These are phyloP conservation scores for Sinocyclocheilus maitianheensis DNA, from an alignment of 2,113 vertebrate genomes.

Conservation along the genomic window DNA sequence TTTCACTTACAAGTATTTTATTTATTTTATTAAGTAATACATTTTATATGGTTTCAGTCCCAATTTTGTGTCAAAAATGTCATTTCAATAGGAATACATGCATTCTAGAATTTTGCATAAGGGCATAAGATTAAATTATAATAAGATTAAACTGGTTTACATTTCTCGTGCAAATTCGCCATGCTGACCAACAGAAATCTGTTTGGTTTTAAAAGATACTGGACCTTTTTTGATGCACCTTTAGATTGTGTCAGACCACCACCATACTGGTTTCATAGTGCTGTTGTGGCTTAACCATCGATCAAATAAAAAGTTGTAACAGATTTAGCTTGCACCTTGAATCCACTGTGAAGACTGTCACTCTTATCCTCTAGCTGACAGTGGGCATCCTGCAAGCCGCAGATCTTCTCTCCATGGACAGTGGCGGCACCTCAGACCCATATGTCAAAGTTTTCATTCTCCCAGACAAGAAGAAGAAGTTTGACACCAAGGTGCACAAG, in stretches of 20 bases:
- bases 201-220: background rate
- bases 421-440: constrained; percentile 94
- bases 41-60: too few species aligned
- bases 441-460: constrained; percentile 96
- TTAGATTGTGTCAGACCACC: too few species aligned
- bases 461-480: constrained; percentile 98
- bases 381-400: constrained; percentile 96
- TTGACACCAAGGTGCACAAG: constrained; percentile 96
- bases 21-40: too few species aligned
- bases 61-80: too few species aligned
- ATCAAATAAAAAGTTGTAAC: background rate
- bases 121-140: too few species aligned
- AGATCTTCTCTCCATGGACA: constrained; percentile 93
- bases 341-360: background rate
- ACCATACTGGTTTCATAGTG: too few species aligned
- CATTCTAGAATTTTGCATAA: background rate
- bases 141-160: background rate
- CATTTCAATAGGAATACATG: background rate
- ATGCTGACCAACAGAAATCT: background rate
- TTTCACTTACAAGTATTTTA: too few species aligned
- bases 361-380: constrained; percentile 78
- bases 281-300: too few species aligned
- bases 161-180: background rate
- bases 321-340: background rate
- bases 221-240: too few species aligned